Percentiles rank a stretch among this genome's conserved stretches.
phyloP scores from a whole-genome alignment of 2,888 invertebrate genomes.

The Agrilus biguttatus region DNA sequence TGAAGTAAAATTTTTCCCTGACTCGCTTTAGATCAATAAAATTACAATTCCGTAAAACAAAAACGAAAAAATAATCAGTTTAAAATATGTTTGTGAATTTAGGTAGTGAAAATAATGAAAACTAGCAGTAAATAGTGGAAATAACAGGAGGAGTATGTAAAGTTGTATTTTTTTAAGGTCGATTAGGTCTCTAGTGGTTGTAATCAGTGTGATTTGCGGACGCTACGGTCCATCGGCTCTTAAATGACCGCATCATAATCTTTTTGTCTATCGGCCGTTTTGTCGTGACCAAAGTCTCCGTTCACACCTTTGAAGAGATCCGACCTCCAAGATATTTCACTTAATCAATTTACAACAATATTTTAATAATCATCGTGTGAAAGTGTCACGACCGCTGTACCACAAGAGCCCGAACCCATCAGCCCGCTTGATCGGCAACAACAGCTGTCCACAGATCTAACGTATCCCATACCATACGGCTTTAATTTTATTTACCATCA shows the following conservation, averaged over 20 bases:
- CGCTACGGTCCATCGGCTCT: constrained; percentile 12
- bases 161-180: neutral
- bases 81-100: too few relatives aligned
- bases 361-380: constrained; percentile 9
- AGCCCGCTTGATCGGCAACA: constrained; percentile 1
- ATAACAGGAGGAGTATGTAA: too few relatives aligned
- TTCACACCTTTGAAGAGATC: constrained; percentile 12
- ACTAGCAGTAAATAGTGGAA: too few relatives aligned
- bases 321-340: constrained; percentile 10
- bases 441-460: constrained; percentile 8
- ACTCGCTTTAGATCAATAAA: too few relatives aligned
- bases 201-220: neutral
- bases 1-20: too few relatives aligned
- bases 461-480: constrained; percentile 11
- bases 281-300: constrained; percentile 8
- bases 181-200: too few relatives aligned
- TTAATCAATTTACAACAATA: constrained; percentile 13
- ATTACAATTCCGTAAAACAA: too few relatives aligned
- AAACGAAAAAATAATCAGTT: too few relatives aligned
- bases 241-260: constrained; percentile 13
- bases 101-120: too few relatives aligned
- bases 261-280: constrained; percentile 8
- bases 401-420: too few relatives aligned
- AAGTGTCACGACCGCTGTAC: too few relatives aligned
- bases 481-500: constrained; percentile 3